These are phyloP conservation scores for Ptychobarbus kaznakovi DNA, from an alignment of 2,797 vertebrate genomes.

Conservation along the genomic window DNA sequence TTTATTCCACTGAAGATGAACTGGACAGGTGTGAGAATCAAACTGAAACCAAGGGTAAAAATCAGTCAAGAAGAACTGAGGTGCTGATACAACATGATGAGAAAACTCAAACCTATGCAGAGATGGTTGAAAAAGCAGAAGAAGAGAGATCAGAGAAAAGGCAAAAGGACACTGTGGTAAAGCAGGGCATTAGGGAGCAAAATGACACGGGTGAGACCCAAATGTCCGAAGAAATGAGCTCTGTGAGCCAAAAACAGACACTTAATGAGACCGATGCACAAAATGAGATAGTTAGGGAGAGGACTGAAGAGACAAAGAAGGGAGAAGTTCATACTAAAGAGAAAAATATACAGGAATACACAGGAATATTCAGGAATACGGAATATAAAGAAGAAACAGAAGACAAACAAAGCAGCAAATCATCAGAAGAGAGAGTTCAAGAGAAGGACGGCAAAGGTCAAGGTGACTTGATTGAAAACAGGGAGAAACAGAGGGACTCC, in stretches of 20 bases:
- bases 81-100: background rate
- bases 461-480: background rate
- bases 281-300: constrained; percentile 7
- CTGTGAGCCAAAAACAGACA: background rate
- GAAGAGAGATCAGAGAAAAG: constrained; percentile 17
- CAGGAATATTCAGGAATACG: too few relatives aligned
- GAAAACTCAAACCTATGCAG: background rate
- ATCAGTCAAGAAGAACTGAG: background rate
- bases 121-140: constrained; percentile 36
- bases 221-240: constrained; percentile 4
- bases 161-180: background rate
- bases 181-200: constrained; percentile 10
- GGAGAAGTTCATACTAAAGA: background rate
- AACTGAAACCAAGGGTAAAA: background rate
- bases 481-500: background rate
- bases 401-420: constrained; percentile 14
- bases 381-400: background rate
- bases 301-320: background rate
- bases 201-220: background rate
- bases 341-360: background rate
- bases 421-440: background rate
- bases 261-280: background rate
- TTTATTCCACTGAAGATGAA: constrained; percentile 76
- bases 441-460: constrained; percentile 5
- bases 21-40: constrained; percentile 61